Base-by-base conservation (phyloP, 2,113 vertebrate genomes). In the Gobio gobio region DNA sequence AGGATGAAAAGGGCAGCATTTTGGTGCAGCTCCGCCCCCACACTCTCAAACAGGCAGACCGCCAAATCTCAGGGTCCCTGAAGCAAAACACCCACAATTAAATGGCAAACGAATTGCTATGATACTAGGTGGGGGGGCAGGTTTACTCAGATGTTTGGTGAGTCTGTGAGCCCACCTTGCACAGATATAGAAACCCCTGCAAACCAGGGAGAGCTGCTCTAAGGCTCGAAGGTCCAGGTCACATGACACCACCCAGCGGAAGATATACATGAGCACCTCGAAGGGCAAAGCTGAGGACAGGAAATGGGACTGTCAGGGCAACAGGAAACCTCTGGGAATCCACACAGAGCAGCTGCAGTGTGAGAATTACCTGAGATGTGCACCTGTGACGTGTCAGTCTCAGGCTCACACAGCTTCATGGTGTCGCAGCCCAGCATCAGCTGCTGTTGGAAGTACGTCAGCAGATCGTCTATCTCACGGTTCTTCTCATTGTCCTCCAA, bases 11-110 rank as follows among this genome's bases (percentile, higher is more conserved):
- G 0, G 97, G 96, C 86, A 94, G 91, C 84, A 96, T 90, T 90
- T 98, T 98, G 84, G 96, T 96, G 90, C 97, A 97, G 92, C 94
- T 96, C 86, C 97, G 95, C 84, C 98, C 98, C 98, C 98, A 99
- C 70, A 99, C 96, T 92, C 95, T 96, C 85, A 97, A 89, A 94
- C 98, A 99, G 76, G 97, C 98, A 54, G 92, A 95, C 58, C 96
- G 98, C 98, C 98, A 99, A 87, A 99, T 97, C 94, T 99, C 98
- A 88, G 98, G 95, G 89, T 99, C 98, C 92, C 98, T 99, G 91
- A 68, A 43, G 79, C n/a, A 80, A 83, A 78, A 18, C 10, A 61
- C 40, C 83, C 85, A 58, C 56, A 76, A 20, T 74, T 47, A 80
- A 85, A 10, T 56, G 43, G 49, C 18, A 61, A 61, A 61, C 10